These are phyloP conservation scores for Aradophagus sp. DNA, from an alignment of 1,140 invertebrate species.

Conservation along the genomic window DNA sequence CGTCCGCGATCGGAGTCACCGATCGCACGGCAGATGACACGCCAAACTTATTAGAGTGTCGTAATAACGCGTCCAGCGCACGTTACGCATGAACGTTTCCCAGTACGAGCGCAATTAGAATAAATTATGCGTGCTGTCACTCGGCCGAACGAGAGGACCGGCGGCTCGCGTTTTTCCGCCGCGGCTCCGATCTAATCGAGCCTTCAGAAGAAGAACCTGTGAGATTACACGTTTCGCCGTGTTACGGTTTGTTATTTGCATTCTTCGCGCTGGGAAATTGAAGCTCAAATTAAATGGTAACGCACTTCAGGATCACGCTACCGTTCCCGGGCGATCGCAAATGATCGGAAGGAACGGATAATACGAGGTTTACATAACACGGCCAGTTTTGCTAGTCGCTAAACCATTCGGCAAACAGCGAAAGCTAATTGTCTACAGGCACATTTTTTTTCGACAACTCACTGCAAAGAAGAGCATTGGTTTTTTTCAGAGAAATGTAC, in stretches of 20 bases:
- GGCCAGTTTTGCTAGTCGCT: too few species aligned
- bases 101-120: conserved; percentile 36
- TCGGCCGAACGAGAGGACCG: conserved; percentile 12
- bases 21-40: conserved; percentile 37
- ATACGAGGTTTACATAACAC: too few species aligned
- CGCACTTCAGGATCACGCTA: too few species aligned
- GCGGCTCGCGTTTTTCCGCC: not conserved
- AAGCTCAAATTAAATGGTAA: conserved; percentile 37
- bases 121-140: conserved; percentile 54
- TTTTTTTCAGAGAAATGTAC: too few species aligned
- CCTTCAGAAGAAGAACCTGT: conserved; percentile 16
- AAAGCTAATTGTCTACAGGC: too few species aligned
- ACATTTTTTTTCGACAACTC: too few species aligned
- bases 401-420: too few species aligned
- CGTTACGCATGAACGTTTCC: conserved; percentile 16
- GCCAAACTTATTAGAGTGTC: conserved; percentile 29
- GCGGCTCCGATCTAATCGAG: conserved; percentile 28
- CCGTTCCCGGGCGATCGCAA: too few species aligned
- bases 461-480: too few species aligned
- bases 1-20: conserved; percentile 9
- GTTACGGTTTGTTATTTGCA: conserved; percentile 44
- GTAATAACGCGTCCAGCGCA: conserved; percentile 26
- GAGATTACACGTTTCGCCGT: conserved; percentile 37
- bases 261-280: conserved; percentile 31
- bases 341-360: too few species aligned